Evolutionary conservation across 2,113 vertebrate genomes (phyloP).

Genomic region (Dasyprocta punctata): DNA sequence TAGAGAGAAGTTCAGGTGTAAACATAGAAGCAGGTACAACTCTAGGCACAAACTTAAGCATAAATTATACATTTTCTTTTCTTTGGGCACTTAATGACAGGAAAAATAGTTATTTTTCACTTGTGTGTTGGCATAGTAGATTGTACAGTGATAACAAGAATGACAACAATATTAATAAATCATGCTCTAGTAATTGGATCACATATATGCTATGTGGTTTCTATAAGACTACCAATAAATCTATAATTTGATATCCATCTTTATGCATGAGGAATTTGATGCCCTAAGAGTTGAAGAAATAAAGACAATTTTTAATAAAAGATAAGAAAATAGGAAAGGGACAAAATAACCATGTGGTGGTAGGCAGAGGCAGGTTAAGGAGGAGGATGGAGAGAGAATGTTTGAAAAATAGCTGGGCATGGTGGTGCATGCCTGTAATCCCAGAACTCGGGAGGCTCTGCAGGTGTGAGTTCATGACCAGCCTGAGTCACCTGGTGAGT

Average conservation of each 20-base stretch:
- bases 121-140: not conserved
- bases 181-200: not conserved
- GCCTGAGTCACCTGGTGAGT: not conserved
- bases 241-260: not conserved
- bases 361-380: not conserved
- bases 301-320: not conserved
- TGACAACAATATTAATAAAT: not conserved
- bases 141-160: not conserved
- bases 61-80: not conserved
- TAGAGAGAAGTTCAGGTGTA: not conserved
- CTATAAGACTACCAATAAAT: not conserved
- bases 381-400: not conserved
- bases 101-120: not conserved
- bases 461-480: not conserved
- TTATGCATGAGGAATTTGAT: not conserved
- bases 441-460: not conserved
- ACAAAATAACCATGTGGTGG: not conserved
- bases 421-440: not conserved
- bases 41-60: not conserved
- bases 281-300: not conserved
- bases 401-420: not conserved
- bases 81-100: not conserved
- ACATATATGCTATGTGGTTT: not conserved
- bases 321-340: not conserved
- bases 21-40: not conserved